These are phyloP conservation scores for Fukomys damarensis DNA, from an alignment of 2,113 vertebrate species.

Conservation along the genomic window DNA sequence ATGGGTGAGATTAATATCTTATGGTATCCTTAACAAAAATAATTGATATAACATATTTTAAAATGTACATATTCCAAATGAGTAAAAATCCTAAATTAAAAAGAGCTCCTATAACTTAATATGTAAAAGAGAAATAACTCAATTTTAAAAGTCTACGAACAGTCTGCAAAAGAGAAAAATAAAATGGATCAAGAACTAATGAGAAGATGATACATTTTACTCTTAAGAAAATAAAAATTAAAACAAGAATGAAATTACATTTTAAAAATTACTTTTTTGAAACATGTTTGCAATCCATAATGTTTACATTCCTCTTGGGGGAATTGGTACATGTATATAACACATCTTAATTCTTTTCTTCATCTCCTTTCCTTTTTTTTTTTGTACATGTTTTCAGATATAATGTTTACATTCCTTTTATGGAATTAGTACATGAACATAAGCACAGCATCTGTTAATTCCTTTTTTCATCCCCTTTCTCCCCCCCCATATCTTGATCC, in stretches of 20 bases:
- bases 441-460: background rate
- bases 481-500: background rate
- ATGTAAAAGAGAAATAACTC: background rate
- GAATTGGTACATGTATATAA: background rate
- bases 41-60: background rate
- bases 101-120: background rate
- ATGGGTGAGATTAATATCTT: too few relatives aligned
- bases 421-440: background rate
- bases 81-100: background rate
- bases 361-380: background rate
- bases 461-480: background rate
- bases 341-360: background rate
- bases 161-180: background rate
- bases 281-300: background rate
- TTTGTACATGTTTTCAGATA: background rate
- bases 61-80: background rate
- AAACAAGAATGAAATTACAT: background rate
- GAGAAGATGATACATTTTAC: background rate
- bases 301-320: background rate
- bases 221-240: constrained; percentile 33
- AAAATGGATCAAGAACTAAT: background rate
- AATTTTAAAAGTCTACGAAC: background rate
- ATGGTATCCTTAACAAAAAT: background rate
- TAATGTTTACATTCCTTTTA: background rate
- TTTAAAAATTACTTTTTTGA: background rate